Evolutionary conservation across 2,797 vertebrate species (phyloP).

Genomic region (Hephaestus fuliginosus): DNA sequence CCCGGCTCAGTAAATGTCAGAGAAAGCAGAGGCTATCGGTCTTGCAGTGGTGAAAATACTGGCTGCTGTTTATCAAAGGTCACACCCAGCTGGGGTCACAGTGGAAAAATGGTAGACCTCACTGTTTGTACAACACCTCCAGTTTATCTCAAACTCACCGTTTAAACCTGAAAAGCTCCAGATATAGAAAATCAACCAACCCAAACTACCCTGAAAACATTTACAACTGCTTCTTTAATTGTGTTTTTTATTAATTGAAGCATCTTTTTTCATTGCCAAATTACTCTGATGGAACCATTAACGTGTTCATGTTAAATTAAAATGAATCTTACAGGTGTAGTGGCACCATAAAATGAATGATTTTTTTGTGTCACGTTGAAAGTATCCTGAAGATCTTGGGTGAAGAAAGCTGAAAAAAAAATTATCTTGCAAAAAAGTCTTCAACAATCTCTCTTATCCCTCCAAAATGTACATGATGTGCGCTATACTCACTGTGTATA

Average conservation of each 20-base stretch:
- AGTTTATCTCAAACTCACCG: conserved; percentile 18
- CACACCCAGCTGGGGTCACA: conserved; percentile 55
- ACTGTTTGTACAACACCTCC: conserved; percentile 42
- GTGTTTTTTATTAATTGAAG: no score
- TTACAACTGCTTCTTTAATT: no score
- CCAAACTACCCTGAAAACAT: no score
- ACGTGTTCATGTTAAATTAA: not conserved
- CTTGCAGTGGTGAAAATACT: conserved; percentile 61
- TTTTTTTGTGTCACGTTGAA: not conserved
- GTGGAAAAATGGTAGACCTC: conserved; percentile 37
- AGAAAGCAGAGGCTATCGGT: conserved; percentile 52
- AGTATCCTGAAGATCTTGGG: not conserved
- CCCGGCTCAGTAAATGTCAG: conserved; percentile 69
- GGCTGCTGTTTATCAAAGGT: conserved; percentile 75
- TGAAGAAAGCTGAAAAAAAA: not conserved
- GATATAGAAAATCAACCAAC: no score
- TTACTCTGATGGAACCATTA: no score
- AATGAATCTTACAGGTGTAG: not conserved
- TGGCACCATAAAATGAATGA: not conserved
- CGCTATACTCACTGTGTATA: not conserved
- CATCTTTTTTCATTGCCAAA: no score
- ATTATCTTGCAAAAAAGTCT: not conserved
- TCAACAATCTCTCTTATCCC: not conserved
- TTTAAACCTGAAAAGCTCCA: conserved; percentile 18
- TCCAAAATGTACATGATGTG: not conserved